These are phyloP conservation scores for Nomada fucata DNA, from an alignment of 2,888 invertebrate genomes.

Conservation along the genomic window DNA sequence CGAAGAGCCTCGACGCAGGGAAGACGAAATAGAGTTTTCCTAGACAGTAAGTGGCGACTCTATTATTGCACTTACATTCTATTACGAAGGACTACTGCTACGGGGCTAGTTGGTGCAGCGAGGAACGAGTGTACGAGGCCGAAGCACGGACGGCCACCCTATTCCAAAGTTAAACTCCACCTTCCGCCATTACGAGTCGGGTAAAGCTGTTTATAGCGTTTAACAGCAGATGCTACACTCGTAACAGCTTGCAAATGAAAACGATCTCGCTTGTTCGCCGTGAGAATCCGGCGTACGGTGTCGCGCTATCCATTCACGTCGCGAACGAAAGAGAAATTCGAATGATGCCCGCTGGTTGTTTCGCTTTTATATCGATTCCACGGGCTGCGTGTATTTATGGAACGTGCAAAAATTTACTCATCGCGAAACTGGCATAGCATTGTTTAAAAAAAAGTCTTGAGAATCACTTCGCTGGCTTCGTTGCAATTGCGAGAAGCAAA, in stretches of 20 bases:
- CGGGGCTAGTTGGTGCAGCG: constrained; percentile 31
- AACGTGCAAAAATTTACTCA: too few species aligned
- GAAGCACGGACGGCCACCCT: constrained; percentile 62
- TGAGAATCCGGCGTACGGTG: too few species aligned
- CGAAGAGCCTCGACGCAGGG: background rate
- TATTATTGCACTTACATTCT: constrained; percentile 78
- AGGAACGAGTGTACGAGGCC: constrained; percentile 31
- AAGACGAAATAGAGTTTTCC: constrained; percentile 46
- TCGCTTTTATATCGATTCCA: too few species aligned
- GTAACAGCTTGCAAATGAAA: constrained; percentile 81
- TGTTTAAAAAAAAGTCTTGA: background rate
- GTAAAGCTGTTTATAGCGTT: constrained; percentile 80
- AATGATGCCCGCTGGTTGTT: too few species aligned
- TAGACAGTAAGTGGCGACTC: constrained; percentile 68
- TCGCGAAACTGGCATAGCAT: too few species aligned
- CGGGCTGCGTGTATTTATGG: too few species aligned
- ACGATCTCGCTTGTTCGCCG: constrained; percentile 66
- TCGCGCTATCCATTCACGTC: too few species aligned
- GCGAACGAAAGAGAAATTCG: too few species aligned
- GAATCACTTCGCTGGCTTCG: background rate
- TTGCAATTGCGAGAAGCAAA: background rate
- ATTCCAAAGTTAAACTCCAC: constrained; percentile 77
- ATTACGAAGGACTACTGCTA: constrained; percentile 61
- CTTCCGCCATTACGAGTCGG: constrained; percentile 75
- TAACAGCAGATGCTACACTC: constrained; percentile 79